These are phyloP conservation scores for Cartodere bifasciata DNA, from an alignment of 2,888 invertebrate species.

Conservation along the genomic window DNA sequence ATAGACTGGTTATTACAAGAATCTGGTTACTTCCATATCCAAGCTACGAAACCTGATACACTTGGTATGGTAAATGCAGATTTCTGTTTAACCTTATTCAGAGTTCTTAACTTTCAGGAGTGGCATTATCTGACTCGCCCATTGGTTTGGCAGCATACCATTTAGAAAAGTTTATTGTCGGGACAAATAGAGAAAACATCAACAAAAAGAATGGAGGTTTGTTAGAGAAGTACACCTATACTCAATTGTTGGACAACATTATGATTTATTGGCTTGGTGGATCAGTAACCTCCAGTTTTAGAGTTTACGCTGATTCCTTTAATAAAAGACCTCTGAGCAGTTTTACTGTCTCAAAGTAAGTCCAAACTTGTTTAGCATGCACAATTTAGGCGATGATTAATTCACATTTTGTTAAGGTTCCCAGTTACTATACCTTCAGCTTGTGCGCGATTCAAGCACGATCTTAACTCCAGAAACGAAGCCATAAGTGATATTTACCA, in stretches of 20 bases:
- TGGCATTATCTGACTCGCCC: constrained; percentile 61
- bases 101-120: no score
- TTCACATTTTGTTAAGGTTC: no score
- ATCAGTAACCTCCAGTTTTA: constrained; percentile 58
- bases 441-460: constrained; percentile 63
- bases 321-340: no score
- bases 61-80: constrained; percentile 49
- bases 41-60: constrained; percentile 82
- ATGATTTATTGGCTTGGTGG: constrained; percentile 72
- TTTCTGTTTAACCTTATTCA: no score
- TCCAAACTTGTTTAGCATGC: no score
- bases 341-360: no score
- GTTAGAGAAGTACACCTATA: constrained; percentile 48
- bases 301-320: constrained; percentile 58
- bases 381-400: no score
- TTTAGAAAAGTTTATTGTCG: constrained; percentile 74
- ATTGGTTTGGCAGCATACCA: constrained; percentile 81
- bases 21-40: constrained; percentile 57
- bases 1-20: constrained; percentile 38
- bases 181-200: constrained; percentile 47
- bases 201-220: constrained; percentile 52
- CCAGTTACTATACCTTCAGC: constrained; percentile 57
- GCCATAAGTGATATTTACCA: constrained; percentile 42
- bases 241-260: constrained; percentile 62
- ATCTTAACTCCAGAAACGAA: constrained; percentile 47